Base-by-base conservation (phyloP, 1,140 invertebrate species). In the Hylaeus anthracinus region DNA sequence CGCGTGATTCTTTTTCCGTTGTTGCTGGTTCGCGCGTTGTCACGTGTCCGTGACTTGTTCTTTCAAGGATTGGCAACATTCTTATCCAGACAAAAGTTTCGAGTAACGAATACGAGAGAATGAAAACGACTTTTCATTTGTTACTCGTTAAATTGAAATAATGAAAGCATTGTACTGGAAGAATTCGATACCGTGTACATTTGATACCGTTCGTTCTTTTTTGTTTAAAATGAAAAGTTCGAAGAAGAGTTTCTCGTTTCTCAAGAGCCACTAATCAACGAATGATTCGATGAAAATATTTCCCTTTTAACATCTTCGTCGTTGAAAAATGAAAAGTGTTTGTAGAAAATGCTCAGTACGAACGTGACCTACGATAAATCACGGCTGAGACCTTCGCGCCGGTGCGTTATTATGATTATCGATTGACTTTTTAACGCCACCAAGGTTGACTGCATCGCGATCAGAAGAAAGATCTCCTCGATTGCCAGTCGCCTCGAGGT, bases 301-400 rank as follows among this genome's bases (percentile, higher is more conserved):
- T 45, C 43, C 5, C 43, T 8, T 56, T 51, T 53, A 26, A 26
- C 26, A 26, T 26, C 26, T 0, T 26, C 26, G 26, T 26, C 26
- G 26, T 26, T 26, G 26, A 26, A 26, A 26, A 26, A 26, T 26
- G 26, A 64, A 55, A 71, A 10, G 64, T 26, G 26, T 51, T 65
- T 26, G 43, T 43, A 83, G 63, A 60, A 53, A 67, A 65, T 67
- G 43, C 58, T 39, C 48, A 0, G 67, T 26, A 67, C 64, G 72
- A 72, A 84, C 85, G 67, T 76, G 86, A 87, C 85, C 82, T 75
- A 87, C 69, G 77, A 39, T 79, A 73, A 86, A 73, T 79, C 82
- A 85, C 71, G 72, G 63, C 67, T 58, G 37, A 72, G 81, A 85
- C 85, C 83, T 85, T 86, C 76, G 67, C 51, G n/a, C 58, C 48